Base-by-base conservation (phyloP, 2,888 invertebrate genomes). In the Ornithoptera priamus region DNA sequence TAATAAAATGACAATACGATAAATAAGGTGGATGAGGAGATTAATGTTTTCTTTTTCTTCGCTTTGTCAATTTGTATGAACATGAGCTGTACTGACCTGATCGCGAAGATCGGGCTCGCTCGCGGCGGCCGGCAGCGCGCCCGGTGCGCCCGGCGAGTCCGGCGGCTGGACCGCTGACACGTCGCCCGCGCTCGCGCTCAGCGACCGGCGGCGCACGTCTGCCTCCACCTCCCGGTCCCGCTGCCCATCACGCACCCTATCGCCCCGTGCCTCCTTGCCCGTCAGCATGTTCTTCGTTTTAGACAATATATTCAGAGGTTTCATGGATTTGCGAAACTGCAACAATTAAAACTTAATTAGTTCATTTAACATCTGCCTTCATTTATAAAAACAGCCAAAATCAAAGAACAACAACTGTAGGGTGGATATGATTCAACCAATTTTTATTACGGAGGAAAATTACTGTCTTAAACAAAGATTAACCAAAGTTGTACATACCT, bases 21-120 rank as follows among this genome's bases (percentile, higher is more conserved):
- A 30, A 30, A 30, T 30, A 30, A 30, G 30, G 0, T 30, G 30
- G 30, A 30, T 30, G 4, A 3, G 30, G 30, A 30, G 30, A 30
- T 30, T 30, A 30, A 30, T 30, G 30, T 30, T 30, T 30, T 30
- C 3, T 30, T 30, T 30, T 30, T 30, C 5, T 30, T 30, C 30
- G 30, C 30, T 30, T 30, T 30, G 30, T 30, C 30, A 30, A 30
- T 30, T 30, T 30, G 30, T 5, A 30, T 30, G 30, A 30, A 30
- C 30, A 30, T 4, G 30, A 24, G 30, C 30, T 30, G 30, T 62
- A 77, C 89, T 82, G 18, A 90, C 89, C 88, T 89, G 88, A 10
- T 84, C 93, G 78, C 94, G 83, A 20, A 95, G 89, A 83, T 95
- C 95, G 0, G 95, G 95, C 84, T 95, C 95, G 84, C 95, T 95